Conservation (phyloP, 2,113 vertebrate genomes). For the Ascaphus truei region DNA sequence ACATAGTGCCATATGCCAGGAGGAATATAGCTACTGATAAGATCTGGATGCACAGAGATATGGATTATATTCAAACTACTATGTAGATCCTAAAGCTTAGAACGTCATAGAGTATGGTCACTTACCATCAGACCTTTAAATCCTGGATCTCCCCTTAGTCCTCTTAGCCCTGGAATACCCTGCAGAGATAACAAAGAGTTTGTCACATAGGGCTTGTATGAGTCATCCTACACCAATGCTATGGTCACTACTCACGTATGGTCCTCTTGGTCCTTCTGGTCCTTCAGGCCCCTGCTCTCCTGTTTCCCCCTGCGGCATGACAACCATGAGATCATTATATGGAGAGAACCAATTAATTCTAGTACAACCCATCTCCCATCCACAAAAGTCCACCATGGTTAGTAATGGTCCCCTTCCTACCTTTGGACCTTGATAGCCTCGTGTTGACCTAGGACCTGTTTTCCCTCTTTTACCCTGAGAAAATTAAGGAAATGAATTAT, state of each 20-base stretch:
- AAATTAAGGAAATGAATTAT: neutral
- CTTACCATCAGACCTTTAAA: slow-evolving; percentile 67
- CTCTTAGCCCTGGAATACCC: slow-evolving; percentile 68
- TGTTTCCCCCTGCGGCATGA: slow-evolving; percentile 59
- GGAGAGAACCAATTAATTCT: neutral
- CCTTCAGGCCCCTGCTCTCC: slow-evolving; percentile 63
- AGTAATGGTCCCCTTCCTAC: slow-evolving; percentile 58
- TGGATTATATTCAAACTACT: no score
- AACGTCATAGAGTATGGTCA: no score
- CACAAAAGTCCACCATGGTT: neutral
- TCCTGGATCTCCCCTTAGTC: slow-evolving; percentile 63
- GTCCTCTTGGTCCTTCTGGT: slow-evolving; percentile 65
- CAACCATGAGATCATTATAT: neutral
- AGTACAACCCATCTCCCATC: neutral
- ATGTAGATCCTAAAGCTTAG: no score
- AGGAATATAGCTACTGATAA: no score
- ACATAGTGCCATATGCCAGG: no score
- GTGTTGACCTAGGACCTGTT: slow-evolving; percentile 59
- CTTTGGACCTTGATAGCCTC: slow-evolving; percentile 72
- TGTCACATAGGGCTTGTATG: neutral
- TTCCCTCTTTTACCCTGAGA: slow-evolving; percentile 78
- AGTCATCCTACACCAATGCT: neutral
- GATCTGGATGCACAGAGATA: no score
- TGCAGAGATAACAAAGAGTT: slow-evolving; percentile 32
- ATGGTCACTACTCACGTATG: slow-evolving; percentile 60